Percentiles rank a stretch among this genome's conserved stretches.
Conservation (phyloP, 2,888 invertebrate species). For the Spodoptera littoralis region DNA sequence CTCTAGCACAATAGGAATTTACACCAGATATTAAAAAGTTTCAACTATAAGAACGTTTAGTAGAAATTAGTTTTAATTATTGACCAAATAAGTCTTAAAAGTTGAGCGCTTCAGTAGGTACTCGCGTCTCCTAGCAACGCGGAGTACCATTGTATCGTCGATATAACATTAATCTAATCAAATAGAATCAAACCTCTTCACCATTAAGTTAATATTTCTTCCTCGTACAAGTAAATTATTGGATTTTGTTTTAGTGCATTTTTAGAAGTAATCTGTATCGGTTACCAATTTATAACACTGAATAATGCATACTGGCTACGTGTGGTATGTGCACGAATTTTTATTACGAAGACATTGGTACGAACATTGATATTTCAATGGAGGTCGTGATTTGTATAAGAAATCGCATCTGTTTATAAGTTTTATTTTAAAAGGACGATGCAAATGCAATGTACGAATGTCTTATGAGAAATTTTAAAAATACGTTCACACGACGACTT, state of each 20-base stretch:
- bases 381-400: slow-evolving; percentile 38
- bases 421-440: slow-evolving; percentile 35
- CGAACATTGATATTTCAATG: slow-evolving; percentile 13
- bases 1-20: neutral
- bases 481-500: slow-evolving; percentile 13
- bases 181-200: slow-evolving; percentile 9
- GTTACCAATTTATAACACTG: slow-evolving; percentile 28
- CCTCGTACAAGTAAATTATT: neutral
- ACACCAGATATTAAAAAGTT: neutral
- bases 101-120: slow-evolving; percentile 19
- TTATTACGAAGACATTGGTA: slow-evolving; percentile 11
- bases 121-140: slow-evolving; percentile 48
- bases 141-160: slow-evolving; percentile 39
- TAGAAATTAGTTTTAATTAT: too few relatives aligned
- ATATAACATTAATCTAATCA: slow-evolving; percentile 20
- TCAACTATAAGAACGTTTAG: neutral
- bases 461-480: slow-evolving; percentile 38
- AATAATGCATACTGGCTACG: slow-evolving; percentile 22
- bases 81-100: neutral
- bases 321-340: slow-evolving; percentile 23
- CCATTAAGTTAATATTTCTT: slow-evolving; percentile 1
- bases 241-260: slow-evolving; percentile 9
- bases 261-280: slow-evolving; percentile 18
- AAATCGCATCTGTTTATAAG: slow-evolving; percentile 25
- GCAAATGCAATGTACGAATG: slow-evolving; percentile 20